Evolutionary conservation across 2,797 vertebrate species (phyloP).

Genomic region (Siniperca scherzeri): DNA sequence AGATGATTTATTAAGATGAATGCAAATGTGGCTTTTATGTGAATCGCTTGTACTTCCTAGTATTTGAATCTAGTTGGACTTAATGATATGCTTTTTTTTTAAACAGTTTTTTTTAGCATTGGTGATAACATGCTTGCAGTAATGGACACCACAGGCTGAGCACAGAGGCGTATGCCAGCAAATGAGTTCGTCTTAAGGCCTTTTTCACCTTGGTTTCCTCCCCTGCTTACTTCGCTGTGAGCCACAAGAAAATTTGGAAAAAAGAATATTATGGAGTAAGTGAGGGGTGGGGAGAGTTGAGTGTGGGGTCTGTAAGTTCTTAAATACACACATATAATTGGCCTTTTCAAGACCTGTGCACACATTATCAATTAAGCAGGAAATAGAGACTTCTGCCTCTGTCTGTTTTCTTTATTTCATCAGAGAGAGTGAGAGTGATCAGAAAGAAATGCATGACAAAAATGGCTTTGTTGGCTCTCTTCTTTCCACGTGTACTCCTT

Average conservation of each 20-base stretch:
- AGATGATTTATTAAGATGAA: conserved; percentile 2
- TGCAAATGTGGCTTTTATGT: conserved; percentile 6
- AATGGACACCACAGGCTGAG: conserved; percentile 34
- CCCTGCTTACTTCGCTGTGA: conserved; percentile 48
- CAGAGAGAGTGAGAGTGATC: background rate
- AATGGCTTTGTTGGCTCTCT: background rate
- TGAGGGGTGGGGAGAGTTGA: conserved; percentile 11
- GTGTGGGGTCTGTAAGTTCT: conserved; percentile 10
- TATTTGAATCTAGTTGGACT: conserved; percentile 28
- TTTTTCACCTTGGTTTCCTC: conserved; percentile 59
- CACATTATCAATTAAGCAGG: conserved; percentile 33
- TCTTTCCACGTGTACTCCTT: background rate
- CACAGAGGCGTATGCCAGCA: conserved; percentile 30
- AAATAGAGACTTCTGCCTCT: conserved; percentile 4
- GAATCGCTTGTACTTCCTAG: background rate
- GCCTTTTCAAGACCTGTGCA: conserved; percentile 35
- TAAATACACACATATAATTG: conserved; percentile 20
- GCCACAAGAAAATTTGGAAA: conserved; percentile 53
- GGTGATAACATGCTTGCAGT: conserved; percentile 26
- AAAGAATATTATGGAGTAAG: conserved; percentile 16
- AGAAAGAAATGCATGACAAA: background rate
- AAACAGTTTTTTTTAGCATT: background rate
- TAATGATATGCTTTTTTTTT: conserved; percentile 31
- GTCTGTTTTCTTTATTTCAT: conserved; percentile 40
- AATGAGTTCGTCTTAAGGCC: conserved; percentile 59